Evolutionary conservation across 2,113 vertebrate species (phyloP).

Genomic region (Pagrus major): DNA sequence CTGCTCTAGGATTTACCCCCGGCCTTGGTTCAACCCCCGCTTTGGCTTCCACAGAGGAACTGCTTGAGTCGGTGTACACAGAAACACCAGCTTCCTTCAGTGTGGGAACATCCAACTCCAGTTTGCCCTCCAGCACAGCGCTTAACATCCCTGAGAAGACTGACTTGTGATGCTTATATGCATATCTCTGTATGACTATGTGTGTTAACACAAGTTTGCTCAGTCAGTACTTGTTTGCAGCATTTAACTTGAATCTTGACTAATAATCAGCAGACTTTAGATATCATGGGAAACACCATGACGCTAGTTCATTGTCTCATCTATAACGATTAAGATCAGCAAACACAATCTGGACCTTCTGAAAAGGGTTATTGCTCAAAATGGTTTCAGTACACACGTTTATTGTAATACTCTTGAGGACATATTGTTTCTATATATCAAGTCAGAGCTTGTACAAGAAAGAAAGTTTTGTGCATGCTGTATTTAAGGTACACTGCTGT

Average conservation of each 20-base stretch:
- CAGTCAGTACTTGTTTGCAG: slow-evolving; percentile 13
- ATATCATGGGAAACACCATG: background rate
- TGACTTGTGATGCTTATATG: slow-evolving; percentile 83
- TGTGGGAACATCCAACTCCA: slow-evolving; percentile 31
- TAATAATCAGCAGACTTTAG: slow-evolving; percentile 14
- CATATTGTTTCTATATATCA: too few species aligned
- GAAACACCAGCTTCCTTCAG: slow-evolving; percentile 69
- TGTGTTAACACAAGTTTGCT: background rate
- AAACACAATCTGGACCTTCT: background rate
- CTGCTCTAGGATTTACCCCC: slow-evolving; percentile 3
- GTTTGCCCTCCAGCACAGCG: slow-evolving; percentile 62
- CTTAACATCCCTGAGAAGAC: slow-evolving; percentile 82
- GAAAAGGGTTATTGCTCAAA: background rate
- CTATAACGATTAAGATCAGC: background rate
- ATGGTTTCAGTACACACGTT: slow-evolving; percentile 2
- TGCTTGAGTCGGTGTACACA: slow-evolving; percentile 90
- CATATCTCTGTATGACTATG: slow-evolving; percentile 28
- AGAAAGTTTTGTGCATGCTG: background rate
- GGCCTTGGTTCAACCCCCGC: slow-evolving; percentile 16
- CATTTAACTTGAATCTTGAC: slow-evolving; percentile 15
- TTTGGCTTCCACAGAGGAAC: slow-evolving; percentile 84
- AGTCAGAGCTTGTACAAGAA: slow-evolving; percentile 9
- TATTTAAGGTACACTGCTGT: background rate
- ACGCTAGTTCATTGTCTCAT: background rate
- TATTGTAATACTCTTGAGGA: too few species aligned